Base-by-base conservation (phyloP, 1,140 invertebrate genomes). In the Drosophila saltans region DNA sequence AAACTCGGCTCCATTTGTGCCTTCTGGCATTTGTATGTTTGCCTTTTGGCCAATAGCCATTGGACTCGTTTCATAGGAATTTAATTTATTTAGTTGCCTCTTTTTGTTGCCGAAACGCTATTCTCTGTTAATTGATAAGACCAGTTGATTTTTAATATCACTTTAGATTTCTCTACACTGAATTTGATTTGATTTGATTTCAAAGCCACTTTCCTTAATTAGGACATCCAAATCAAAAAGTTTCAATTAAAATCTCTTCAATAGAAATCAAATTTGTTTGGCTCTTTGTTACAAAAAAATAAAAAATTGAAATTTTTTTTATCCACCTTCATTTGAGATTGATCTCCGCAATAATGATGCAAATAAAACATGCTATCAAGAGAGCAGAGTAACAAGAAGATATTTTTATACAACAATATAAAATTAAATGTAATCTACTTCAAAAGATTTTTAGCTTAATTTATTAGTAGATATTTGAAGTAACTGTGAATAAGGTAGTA, bases 81-180 rank as follows among this genome's bases (percentile, higher is more conserved):
- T 78, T 78, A 64, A 78, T 81, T 82, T 78, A 71, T 82, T 81
- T 75, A 74, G 64, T 69, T 77, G 70, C 74, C 73, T 69, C 76
- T 69, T 76, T 76, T 76, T 70, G 78, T 81, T 82, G 45, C 9
- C 24, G 6, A 24, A 36, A 8, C 16, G 21, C 45, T 2, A 52
- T 26, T 24, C 45, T 52, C 21, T 26, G 24, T 24, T 82, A 82
- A 82, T 82, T 82, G 80, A 82, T 52, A 75, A 73, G 60, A 33
- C 68, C 79, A 74, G 67, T 78, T 71, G 60, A 68, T 78, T 82
- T 70, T 74, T 73, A 70, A 81, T 78, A 75, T 81, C 45, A 68
- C 79, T 81, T 78, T 69, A 62, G 69, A 72, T 68, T 57, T 63
- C 39, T 63, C 26, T 28, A 48, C 40, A 70, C 72, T 66, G 39